Base-by-base conservation (phyloP, 2,113 vertebrate genomes). In the Tragelaphus scriptus region DNA sequence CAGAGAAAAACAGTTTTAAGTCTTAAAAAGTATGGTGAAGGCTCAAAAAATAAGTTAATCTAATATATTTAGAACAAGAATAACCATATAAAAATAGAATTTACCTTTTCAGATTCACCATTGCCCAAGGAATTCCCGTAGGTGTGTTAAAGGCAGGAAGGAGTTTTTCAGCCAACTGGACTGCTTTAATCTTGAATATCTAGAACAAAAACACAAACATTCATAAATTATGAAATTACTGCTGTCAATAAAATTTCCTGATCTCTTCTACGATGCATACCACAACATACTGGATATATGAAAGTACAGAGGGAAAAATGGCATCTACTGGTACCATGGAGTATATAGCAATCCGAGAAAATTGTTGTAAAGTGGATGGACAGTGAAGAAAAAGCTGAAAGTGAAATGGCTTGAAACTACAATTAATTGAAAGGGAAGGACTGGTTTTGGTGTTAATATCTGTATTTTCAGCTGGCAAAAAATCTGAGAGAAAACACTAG, bases 31-130 rank as follows among this genome's bases (percentile, higher is more conserved):
- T 23, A 93, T 19, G 6, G 3, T 55, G 15, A 56, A 21, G 3
- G 2, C 21, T 71, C 26, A 58, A 94, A 89, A 79, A 88, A 89
- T 75, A 47, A 47, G 55, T 91, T 91, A 81, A 90, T 79, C 84
- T 65, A 88, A 95, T 92, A 90, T 47, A 79, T 94, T 65, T 44
- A 87, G 55, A 88, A 65, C 1, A 97, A 44, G 85, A 95, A 86
- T 51, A 91, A 65, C 21, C 63, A 86, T 86, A 95, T 95, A 97
- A 90, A 98, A 97, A 97, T 55, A 97, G 26, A 94, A 32, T 98
- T 98, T 97, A 99, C 99, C 99, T 99, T 99, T 99, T 99, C 77
- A 99, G 99, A 98, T 99, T 99, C 97, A 99, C 99, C 99, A 99
- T 99, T 97, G 99, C 99, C 99, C 99, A 99, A 81, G 99, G 99